Evolutionary conservation across 2,113 vertebrate genomes (phyloP), one percentile per base, ranked within the genome.

Genomic region (Lycaon pictus): DNA sequence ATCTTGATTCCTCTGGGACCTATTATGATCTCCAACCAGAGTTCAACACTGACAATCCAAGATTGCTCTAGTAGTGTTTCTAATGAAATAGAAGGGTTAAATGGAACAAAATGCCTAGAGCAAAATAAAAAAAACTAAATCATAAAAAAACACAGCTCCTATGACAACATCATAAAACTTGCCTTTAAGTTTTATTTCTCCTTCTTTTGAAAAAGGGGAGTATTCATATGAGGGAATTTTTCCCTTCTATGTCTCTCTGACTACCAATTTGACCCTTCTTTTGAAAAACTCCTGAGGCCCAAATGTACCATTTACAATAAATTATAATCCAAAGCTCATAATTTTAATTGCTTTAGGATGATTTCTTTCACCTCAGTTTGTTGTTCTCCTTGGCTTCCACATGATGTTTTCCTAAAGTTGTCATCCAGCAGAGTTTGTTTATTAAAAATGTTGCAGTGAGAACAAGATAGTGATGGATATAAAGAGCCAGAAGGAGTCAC

Each of bases 371-470:
- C 84, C 84, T 97, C 62, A 80, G 63, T 69, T 94, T 98, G 95
- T 97, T 63, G 35, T 97, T 98, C 97, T 96, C 93, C 56, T 98
- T 97, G 96, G 92, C 90, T 98, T 90, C 95, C 96, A 93, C 93
- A 94, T 94, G 88, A 97, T 48, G 60, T 97, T 98, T 98, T 93
- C 63, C 96, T 98, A 88, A 95, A 94, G 58, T 56, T 72, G 69
- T 93, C 67, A 81, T 11, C 35, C 79, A 91, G 43, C 51, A 82
- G n/a, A 74, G 3, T 97, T 63, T 97, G 62, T 91, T 80, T 97
- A 92, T 98, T 98, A 97, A 98, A 96, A 8, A 2, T 88, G 80
- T 56, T 97, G 51, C 97, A 97, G 58, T 72, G 74, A 95, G 10
- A 95, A 83, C 88, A 96, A 98, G 96, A 92, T 88, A 97, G 93